Conservation (phyloP, 2,888 invertebrate species). For the Ptilodon capucinus region DNA sequence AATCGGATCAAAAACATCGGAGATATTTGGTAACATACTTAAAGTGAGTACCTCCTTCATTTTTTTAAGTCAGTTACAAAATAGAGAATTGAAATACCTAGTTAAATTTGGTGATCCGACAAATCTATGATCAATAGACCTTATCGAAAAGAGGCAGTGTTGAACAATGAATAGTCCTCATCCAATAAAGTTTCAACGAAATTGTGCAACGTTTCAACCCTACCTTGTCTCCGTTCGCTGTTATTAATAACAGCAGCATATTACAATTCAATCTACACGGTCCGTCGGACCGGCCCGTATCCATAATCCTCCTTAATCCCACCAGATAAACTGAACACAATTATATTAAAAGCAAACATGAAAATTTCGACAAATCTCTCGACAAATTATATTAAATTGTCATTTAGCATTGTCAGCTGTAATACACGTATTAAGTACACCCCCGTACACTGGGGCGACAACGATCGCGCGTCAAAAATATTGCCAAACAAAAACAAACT, state of each 20-base stretch:
- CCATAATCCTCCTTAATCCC: conserved; percentile 66
- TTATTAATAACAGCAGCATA: conserved; percentile 78
- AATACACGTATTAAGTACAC: conserved; percentile 32
- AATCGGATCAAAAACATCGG: too few relatives aligned
- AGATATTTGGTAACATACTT: too few relatives aligned
- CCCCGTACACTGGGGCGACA: too few relatives aligned
- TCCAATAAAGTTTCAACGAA: not conserved
- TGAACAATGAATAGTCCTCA: not conserved
- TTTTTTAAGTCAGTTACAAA: too few relatives aligned
- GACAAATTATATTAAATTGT: conserved; percentile 60
- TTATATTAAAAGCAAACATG: conserved; percentile 79
- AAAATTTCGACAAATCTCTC: conserved; percentile 66
- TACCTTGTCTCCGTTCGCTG: conserved; percentile 45
- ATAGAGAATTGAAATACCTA: too few relatives aligned
- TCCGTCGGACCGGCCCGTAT: conserved; percentile 42
- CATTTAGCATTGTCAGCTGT: conserved; percentile 63
- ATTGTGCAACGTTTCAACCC: conserved; percentile 42
- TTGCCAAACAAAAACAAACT: too few relatives aligned
- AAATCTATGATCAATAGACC: too few relatives aligned
- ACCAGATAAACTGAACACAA: conserved; percentile 75
- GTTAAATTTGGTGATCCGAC: too few relatives aligned
- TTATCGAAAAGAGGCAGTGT: not conserved
- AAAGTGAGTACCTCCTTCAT: too few relatives aligned
- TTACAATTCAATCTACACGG: conserved; percentile 80
- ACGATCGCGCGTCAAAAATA: too few relatives aligned